Evolutionary conservation across 2,113 vertebrate species (phyloP), one percentile per base, ranked within the genome.

Genomic region (Hoplias malabaricus): DNA sequence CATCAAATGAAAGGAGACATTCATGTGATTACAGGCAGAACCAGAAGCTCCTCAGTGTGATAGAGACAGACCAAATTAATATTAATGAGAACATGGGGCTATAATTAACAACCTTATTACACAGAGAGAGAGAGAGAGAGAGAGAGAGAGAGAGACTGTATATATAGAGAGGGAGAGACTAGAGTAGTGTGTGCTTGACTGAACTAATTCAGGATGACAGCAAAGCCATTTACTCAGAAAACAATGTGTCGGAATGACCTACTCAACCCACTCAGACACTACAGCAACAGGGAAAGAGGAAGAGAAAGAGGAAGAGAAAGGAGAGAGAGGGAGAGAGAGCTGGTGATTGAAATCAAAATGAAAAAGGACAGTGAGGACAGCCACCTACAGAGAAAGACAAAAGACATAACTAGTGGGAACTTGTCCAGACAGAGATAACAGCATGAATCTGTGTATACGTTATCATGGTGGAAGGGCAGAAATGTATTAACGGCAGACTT

Each of bases 71-170:
- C 50, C 53, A 19, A 43, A 77, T 77, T 77, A 77, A 77, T 77
- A 77, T 59, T 66, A 77, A 77, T 69, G 75, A 77, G 75, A 77
- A 77, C 75, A 57, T 46, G 38, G 65, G 46, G 50, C 48, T 59
- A 69, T 77, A 78, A 78, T 78, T 78, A 78, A 78, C 67, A 78
- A 50, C 56, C 54, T 63, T 78, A 78, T 78, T 78, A 78, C 31
- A 7, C 38, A 61, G 50, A 46, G 53, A 10, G 14, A 63, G 67
- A 29, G 19, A 50, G 43, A 46, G 42, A 69, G 67, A 69, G 46
- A 46, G 67, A 69, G 23, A 29, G 36, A 31, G 46, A 46, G 67
- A 13, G 16, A 36, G 62, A 65, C 13, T 5, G 36, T n/a, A n/a
- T n/a, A n/a, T n/a, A n/a, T n/a, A 43, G 13, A 43, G 65, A 68